These are phyloP conservation scores for Nomada flava DNA, from an alignment of 2,888 invertebrate genomes.

Conservation along the genomic window DNA sequence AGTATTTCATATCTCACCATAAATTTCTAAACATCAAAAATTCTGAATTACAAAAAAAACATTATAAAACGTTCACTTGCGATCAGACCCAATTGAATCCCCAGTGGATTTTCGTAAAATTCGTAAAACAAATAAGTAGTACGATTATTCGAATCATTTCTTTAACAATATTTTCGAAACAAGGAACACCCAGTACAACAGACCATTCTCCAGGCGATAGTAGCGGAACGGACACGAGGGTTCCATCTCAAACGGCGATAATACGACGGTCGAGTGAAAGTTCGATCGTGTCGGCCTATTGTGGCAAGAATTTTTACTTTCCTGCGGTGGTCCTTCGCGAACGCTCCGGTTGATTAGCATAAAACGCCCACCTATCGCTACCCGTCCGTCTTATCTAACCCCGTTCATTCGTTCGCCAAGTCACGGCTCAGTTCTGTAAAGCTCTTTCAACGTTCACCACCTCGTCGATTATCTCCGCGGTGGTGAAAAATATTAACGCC, in stretches of 20 bases:
- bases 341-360: conserved; percentile 61
- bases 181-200: neutral
- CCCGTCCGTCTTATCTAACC: conserved; percentile 47
- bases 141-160: no score
- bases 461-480: conserved; percentile 37
- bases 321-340: conserved; percentile 41
- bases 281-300: conserved; percentile 40
- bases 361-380: conserved; percentile 56
- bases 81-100: no score
- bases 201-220: conserved; percentile 22
- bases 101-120: no score
- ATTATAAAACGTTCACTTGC: no score
- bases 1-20: no score
- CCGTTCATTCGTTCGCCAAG: conserved; percentile 43
- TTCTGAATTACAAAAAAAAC: no score
- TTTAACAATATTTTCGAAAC: no score
- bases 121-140: no score
- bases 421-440: conserved; percentile 55
- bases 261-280: conserved; percentile 49
- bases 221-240: conserved; percentile 29
- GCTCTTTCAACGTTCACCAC: conserved; percentile 20
- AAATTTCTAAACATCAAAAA: no score
- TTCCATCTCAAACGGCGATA: conserved; percentile 46
- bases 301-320: conserved; percentile 44
- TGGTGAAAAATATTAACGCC: conserved; percentile 3